These are phyloP conservation scores for Oreonectes daqikongensis DNA, from an alignment of 2,797 vertebrate genomes.

Conservation along the genomic window DNA sequence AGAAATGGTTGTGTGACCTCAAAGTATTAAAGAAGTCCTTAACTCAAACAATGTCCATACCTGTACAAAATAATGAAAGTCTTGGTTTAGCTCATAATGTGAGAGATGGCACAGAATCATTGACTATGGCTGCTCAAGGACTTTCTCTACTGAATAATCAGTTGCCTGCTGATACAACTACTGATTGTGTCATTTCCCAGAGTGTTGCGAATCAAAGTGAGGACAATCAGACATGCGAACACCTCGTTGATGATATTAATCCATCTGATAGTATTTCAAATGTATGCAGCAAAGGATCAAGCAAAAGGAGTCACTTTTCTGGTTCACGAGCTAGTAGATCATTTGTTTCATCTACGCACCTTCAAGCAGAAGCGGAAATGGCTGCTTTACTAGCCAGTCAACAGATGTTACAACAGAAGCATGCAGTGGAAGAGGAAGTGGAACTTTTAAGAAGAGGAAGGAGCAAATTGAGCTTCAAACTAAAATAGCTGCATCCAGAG, in stretches of 20 bases:
- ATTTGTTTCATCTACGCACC: neutral
- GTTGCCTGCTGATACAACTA: neutral
- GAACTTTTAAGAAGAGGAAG: neutral
- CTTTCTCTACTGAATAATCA: neutral
- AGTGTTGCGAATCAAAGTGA: neutral
- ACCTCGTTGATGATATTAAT: neutral
- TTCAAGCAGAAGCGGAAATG: neutral
- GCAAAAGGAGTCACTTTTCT: neutral
- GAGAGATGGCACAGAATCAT: neutral
- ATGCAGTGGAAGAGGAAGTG: neutral
- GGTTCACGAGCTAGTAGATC: neutral
- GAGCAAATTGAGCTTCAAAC: neutral
- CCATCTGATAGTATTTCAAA: neutral
- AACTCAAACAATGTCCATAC: neutral
- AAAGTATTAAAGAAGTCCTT: no score
- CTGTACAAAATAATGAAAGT: neutral
- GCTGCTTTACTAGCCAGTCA: neutral
- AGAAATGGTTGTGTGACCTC: neutral
- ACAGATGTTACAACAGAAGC: neutral
- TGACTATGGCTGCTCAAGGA: neutral
- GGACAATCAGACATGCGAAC: neutral
- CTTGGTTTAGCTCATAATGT: neutral
- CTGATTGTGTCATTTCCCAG: neutral
- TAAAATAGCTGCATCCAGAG: neutral
- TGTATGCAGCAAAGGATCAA: neutral